These are phyloP conservation scores for Tinea trinotella DNA, from an alignment of 2,888 invertebrate species.

Conservation along the genomic window DNA sequence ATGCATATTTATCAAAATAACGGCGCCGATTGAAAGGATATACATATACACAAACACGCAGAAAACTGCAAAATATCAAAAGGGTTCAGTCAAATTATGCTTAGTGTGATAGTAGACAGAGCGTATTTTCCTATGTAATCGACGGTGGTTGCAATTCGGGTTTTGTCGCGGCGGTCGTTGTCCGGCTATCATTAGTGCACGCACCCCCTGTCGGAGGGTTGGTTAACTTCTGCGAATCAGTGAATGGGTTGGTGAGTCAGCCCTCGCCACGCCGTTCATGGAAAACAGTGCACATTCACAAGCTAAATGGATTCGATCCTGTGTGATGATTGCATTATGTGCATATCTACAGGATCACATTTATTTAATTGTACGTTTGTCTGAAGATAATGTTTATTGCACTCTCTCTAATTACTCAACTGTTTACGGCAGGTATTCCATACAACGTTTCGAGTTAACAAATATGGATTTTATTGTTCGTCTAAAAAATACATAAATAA, in stretches of 20 bases:
- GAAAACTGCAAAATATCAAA: conserved; percentile 13
- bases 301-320: conserved; percentile 26
- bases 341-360: conserved; percentile 8
- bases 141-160: conserved; percentile 41
- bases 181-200: conserved; percentile 61
- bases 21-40: conserved; percentile 69
- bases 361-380: conserved; percentile 7
- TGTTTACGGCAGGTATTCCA: no score
- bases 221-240: conserved; percentile 55
- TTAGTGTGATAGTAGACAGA: conserved; percentile 52
- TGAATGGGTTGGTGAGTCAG: conserved; percentile 58
- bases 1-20: conserved; percentile 73
- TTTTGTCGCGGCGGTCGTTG: conserved; percentile 39
- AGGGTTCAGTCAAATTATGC: conserved; percentile 44
- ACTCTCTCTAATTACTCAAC: not conserved
- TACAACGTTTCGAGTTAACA: no score
- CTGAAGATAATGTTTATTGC: not conserved
- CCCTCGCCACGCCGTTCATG: conserved; percentile 29
- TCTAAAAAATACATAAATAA: no score
- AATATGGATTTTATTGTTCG: no score
- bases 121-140: conserved; percentile 53
- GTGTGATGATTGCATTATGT: conserved; percentile 38
- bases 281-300: conserved; percentile 39
- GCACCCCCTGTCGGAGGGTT: conserved; percentile 55
- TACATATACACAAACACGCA: conserved; percentile 60